These are phyloP conservation scores for Cichlasoma orientale DNA, from an alignment of 2,797 vertebrate genomes.

Conservation along the genomic window DNA sequence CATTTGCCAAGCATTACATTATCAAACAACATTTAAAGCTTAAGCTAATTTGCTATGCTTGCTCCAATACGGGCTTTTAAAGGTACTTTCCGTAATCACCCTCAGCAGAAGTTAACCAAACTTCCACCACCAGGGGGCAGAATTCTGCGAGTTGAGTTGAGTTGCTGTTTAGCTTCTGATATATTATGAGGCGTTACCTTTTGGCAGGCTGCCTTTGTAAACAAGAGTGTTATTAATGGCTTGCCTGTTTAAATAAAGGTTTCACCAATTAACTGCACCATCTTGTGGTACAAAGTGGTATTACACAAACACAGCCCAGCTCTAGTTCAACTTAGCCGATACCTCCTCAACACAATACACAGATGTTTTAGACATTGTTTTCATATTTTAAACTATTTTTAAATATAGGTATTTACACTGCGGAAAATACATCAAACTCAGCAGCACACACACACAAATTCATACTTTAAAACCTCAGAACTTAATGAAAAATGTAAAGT, in stretches of 20 bases:
- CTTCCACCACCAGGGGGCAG: not conserved
- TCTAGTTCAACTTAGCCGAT: not conserved
- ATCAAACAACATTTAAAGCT: not conserved
- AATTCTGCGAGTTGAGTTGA: not conserved
- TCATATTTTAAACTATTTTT: not conserved
- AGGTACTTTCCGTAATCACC: not conserved
- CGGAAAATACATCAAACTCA: not conserved
- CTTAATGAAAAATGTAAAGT: not conserved
- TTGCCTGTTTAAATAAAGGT: not conserved
- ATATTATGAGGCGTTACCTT: not conserved
- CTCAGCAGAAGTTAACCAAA: too few relatives aligned
- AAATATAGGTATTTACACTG: not conserved
- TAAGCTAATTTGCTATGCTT: not conserved
- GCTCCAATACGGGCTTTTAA: too few relatives aligned
- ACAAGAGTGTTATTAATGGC: not conserved
- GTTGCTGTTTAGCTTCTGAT: not conserved
- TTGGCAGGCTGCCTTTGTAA: not conserved
- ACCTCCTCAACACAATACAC: not conserved
- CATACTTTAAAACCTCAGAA: not conserved
- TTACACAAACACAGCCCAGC: not conserved
- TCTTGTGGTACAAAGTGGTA: not conserved
- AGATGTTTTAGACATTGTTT: too few relatives aligned
- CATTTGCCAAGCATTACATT: not conserved
- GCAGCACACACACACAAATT: not conserved
- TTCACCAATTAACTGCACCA: not conserved